Evolutionary conservation across 2,888 invertebrate species (phyloP).

Genomic region (Hypomecis punctinalis): DNA sequence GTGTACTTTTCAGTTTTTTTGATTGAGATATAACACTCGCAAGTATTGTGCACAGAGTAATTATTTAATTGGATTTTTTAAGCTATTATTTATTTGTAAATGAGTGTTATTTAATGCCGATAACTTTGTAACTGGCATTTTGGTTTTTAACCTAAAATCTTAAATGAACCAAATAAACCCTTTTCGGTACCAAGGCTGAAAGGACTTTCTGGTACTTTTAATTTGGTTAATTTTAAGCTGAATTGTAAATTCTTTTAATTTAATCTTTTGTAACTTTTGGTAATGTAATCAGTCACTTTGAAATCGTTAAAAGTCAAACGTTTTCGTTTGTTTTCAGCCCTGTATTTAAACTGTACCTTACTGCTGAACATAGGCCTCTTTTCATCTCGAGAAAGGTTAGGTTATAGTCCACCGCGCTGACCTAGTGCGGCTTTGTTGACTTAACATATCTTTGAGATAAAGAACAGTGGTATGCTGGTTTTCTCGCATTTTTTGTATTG

Average conservation of each 20-base stretch:
- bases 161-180: background rate
- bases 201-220: background rate
- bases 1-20: conserved; percentile 25
- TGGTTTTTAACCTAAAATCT: conserved; percentile 1
- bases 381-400: no score
- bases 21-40: conserved; percentile 33
- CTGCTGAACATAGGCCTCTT: no score
- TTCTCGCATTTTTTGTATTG: no score
- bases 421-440: no score
- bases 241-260: background rate
- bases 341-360: no score
- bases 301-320: no score
- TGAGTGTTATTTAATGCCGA: conserved; percentile 22
- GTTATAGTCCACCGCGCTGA: no score
- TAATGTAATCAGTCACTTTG: background rate
- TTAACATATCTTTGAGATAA: no score
- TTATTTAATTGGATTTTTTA: conserved; percentile 24
- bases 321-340: no score
- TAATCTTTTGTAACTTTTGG: no score
- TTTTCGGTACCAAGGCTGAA: conserved; percentile 3
- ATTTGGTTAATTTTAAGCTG: no score
- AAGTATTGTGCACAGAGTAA: conserved; percentile 35
- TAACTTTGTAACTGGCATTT: conserved; percentile 8
- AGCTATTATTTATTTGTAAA: conserved; percentile 28
- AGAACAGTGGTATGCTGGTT: no score